Conservation (phyloP, 2,113 vertebrate genomes). For the Corythornis madagascariensis region DNA sequence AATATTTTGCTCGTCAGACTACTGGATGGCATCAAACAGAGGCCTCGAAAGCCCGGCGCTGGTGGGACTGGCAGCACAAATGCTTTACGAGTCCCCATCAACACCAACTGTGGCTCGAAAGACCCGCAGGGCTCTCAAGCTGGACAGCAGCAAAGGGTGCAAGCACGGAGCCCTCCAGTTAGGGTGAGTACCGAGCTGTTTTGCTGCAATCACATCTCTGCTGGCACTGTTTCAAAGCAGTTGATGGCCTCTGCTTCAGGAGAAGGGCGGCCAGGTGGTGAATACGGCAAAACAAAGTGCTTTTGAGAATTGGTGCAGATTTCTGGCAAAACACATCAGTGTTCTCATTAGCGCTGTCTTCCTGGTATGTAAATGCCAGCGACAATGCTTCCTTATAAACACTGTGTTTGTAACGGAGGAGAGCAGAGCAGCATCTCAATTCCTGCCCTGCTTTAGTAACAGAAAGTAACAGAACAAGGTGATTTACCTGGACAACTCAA, state of each 20-base stretch:
- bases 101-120: slow-evolving; percentile 73
- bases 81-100: slow-evolving; percentile 70
- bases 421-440: neutral
- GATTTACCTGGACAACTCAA: neutral
- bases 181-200: slow-evolving; percentile 82
- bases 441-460: neutral
- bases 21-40: slow-evolving; percentile 97
- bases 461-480: neutral
- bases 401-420: neutral
- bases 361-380: neutral
- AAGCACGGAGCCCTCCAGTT: slow-evolving; percentile 90
- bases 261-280: neutral
- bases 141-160: slow-evolving; percentile 86
- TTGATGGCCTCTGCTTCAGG: neutral
- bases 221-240: neutral
- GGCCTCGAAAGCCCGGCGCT: slow-evolving; percentile 82
- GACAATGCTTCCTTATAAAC: neutral
- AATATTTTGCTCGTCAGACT: slow-evolving; percentile 97
- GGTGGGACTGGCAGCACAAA: slow-evolving; percentile 71
- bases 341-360: neutral
- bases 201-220: neutral
- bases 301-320: neutral
- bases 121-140: slow-evolving; percentile 80
- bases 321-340: neutral
- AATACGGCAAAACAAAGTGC: neutral